Evolutionary conservation across 2,888 invertebrate genomes (phyloP), one percentile per base, ranked within the genome.

Genomic region (Tetranychus piercei): DNA sequence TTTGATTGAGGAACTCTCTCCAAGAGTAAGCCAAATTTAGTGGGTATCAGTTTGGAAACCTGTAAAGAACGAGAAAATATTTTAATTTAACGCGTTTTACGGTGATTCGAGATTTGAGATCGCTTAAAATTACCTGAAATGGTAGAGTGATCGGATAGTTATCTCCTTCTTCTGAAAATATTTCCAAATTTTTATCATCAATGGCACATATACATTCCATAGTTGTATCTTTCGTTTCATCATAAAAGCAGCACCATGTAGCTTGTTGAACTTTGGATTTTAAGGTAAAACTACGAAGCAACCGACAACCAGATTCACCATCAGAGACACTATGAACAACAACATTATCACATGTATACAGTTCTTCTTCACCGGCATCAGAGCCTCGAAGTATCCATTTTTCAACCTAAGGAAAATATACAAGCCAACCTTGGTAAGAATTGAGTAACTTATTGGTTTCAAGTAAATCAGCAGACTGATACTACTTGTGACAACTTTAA

Each of bases 101-200:
- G 45, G 44, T 44, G 43, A 15, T 72, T 1, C 74, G 67, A 77
- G 69, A 15, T 45, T 74, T 34, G 3, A 3, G 3, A 34, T 34
- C 34, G 34, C 34, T 34, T 34, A 34, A 20, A 75, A 73, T 77
- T 75, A 86, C 86, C 81, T 86, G 85, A 80, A 87, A 87, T 76
- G 92, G 93, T 70, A 93, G 84, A 78, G 89, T 88, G 0, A 90
- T 87, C 11, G 89, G 85, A 80, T 89, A 94, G 81, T 93, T 91
- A 81, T 92, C 88, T 0, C 92, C 93, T 79, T 88, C 88, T 70
- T 86, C 86, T 0, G 77, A 72, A 74, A 76, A 77, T 44, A 79
- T 77, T 71, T 77, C 76, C 11, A 79, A 23, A 9, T 74, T 66
- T 55, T 75, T 76, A 44, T 73, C 73, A 71, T 78, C 77, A n/a